Percentiles rank a stretch among this genome's conserved stretches.
phyloP scores from a whole-genome alignment of 2,888 invertebrate genomes.

The Nasonovia ribisnigri region DNA sequence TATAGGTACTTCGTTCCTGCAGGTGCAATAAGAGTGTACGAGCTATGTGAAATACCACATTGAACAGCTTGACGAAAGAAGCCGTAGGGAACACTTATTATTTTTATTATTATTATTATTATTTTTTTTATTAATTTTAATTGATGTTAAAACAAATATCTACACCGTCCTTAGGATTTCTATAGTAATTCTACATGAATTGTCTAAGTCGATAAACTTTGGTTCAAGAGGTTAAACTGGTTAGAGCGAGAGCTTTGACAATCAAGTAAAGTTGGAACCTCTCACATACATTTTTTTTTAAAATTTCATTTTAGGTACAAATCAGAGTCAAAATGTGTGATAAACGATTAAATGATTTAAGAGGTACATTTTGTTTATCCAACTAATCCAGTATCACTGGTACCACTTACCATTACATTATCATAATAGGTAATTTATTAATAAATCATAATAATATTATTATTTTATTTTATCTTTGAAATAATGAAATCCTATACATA shows the following conservation, averaged over 20 bases:
- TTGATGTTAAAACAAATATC: not conserved
- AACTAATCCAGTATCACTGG: not conserved
- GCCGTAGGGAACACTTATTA: not conserved
- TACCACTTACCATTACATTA: not conserved
- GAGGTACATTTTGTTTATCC: not conserved
- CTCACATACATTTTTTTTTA: not conserved
- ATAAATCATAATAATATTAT: too few relatives aligned
- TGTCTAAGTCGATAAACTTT: not conserved
- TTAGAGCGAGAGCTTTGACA: not conserved
- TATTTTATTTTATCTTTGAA: not conserved
- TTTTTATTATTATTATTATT: too few relatives aligned
- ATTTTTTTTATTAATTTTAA: not conserved
- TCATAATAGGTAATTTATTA: not conserved
- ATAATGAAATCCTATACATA: not conserved
- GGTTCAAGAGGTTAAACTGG: not conserved
- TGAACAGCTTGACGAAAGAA: not conserved
- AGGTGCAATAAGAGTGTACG: not conserved
- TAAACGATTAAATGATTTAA: not conserved
- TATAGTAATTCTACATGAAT: not conserved
- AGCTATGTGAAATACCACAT: not conserved
- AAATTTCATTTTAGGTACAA: not conserved
- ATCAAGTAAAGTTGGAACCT: not conserved
- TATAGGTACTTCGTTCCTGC: not conserved
- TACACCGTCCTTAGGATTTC: not conserved
- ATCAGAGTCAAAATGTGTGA: not conserved